These are phyloP conservation scores for Tinea semifulvella DNA, from an alignment of 2,888 invertebrate genomes.

Conservation along the genomic window DNA sequence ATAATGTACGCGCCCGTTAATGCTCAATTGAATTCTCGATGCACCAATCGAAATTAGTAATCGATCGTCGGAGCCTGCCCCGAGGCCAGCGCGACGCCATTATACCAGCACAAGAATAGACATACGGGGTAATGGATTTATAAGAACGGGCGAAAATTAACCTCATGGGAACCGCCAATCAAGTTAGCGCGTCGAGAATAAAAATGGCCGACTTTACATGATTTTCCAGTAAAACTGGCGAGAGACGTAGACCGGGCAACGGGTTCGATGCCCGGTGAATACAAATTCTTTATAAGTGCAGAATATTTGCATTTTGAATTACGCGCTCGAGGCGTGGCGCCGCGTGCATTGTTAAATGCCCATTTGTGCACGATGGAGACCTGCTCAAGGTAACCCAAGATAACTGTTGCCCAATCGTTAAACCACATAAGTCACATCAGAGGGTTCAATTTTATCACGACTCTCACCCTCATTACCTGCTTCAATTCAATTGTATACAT, in stretches of 20 bases:
- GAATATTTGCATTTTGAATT: slow-evolving; percentile 64
- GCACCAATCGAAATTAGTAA: slow-evolving; percentile 10
- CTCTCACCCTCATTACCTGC: too few relatives aligned
- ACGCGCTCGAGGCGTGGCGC: slow-evolving; percentile 45
- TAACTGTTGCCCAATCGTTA: too few relatives aligned
- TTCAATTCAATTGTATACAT: too few relatives aligned
- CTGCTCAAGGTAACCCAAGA: background rate
- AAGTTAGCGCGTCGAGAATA: slow-evolving; percentile 51
- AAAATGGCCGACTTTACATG: slow-evolving; percentile 61
- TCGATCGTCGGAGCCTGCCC: background rate
- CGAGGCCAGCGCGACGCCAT: background rate
- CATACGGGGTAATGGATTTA: slow-evolving; percentile 23
- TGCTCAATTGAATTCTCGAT: slow-evolving; percentile 8
- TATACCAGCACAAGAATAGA: background rate
- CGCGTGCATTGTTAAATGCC: slow-evolving; percentile 20
- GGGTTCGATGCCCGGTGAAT: slow-evolving; percentile 48
- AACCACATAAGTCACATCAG: too few relatives aligned
- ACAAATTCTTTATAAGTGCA: slow-evolving; percentile 60
- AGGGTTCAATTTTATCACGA: too few relatives aligned
- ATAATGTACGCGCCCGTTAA: slow-evolving; percentile 4
- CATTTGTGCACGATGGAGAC: slow-evolving; percentile 9
- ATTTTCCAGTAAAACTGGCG: slow-evolving; percentile 58
- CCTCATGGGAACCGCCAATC: slow-evolving; percentile 62
- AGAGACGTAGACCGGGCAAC: slow-evolving; percentile 45
- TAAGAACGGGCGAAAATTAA: slow-evolving; percentile 56